Conservation (phyloP, 2,113 vertebrate species). For the Gobiocypris rarus region DNA sequence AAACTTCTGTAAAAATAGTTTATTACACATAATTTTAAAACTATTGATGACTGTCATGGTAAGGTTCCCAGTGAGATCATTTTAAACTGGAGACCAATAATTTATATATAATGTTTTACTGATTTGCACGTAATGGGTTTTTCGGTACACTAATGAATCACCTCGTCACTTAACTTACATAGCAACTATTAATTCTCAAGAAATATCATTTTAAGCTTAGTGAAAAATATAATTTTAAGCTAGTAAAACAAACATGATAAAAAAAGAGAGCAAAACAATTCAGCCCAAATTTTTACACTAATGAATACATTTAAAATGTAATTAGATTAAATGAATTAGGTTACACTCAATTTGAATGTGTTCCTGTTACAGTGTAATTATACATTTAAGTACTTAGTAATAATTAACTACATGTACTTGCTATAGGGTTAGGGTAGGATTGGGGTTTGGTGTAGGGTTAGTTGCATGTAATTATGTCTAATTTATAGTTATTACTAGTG, state of each 20-base stretch:
- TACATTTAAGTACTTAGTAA: too few relatives aligned
- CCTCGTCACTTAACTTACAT: neutral
- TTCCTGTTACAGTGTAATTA: too few relatives aligned
- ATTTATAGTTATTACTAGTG: too few relatives aligned
- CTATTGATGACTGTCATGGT: neutral
- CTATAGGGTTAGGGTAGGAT: too few relatives aligned
- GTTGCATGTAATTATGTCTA: too few relatives aligned
- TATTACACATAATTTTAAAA: neutral
- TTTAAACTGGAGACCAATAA: neutral
- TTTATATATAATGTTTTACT: neutral
- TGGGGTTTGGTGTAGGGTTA: too few relatives aligned
- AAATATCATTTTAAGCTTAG: neutral
- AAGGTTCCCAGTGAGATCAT: neutral
- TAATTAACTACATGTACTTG: too few relatives aligned
- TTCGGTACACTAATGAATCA: neutral
- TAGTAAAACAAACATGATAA: neutral
- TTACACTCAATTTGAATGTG: too few relatives aligned
- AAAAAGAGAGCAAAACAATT: neutral
- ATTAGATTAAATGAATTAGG: neutral
- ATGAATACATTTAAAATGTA: neutral
- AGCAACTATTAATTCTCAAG: neutral
- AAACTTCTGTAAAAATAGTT: neutral
- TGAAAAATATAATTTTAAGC: too few relatives aligned
- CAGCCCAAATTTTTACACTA: neutral
- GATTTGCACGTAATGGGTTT: neutral